Base-by-base conservation (phyloP, 2,888 invertebrate genomes). In the Drosophila demipolita region DNA sequence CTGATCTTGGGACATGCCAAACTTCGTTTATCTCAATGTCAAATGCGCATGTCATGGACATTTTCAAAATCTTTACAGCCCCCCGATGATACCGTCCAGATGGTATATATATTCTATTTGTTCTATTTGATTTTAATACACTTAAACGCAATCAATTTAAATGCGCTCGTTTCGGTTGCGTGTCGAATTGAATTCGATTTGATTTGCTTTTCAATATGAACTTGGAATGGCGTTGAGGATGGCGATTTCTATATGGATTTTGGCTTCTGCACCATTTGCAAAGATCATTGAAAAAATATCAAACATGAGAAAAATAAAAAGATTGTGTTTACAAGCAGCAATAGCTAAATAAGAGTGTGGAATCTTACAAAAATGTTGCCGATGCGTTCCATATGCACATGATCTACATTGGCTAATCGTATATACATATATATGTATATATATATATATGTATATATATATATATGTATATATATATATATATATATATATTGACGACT, bases 121-220 rank as follows among this genome's bases (percentile, higher is more conserved):
- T 80, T 77, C 64, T 71, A 75, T 89, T 87, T 82, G 87, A 89
- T 87, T 75, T 85, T 80, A 87, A 89, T 86, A 87, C 69, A 85
- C 88, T 82, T 89, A 78, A 82, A 87, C 88, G 85, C 80, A 89
- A 85, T 85, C 88, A 85, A 85, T 85, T 89, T 85, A 73, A 89
- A 89, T 89, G 75, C 83, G 85, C 78, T 87, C 82, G 82, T 87
- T 84, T 85, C 82, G 87, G 74, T 66, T 85, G 89, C 78, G 83
- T 87, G 85, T 87, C 85, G 80, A 89, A 85, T 85, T 82, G 80
- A 74, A 85, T 85, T 74, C 76, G 50, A 89, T 89, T 89, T 87
- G 85, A 85, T 89, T 87, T 85, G 85, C 85, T 80, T 80, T 89
- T 73, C 72, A 68, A 75, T 69, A 71, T 74, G 75, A 79, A 53